These are phyloP conservation scores for Camelus bactrianus DNA, from an alignment of 2,113 vertebrate genomes.

Conservation along the genomic window DNA sequence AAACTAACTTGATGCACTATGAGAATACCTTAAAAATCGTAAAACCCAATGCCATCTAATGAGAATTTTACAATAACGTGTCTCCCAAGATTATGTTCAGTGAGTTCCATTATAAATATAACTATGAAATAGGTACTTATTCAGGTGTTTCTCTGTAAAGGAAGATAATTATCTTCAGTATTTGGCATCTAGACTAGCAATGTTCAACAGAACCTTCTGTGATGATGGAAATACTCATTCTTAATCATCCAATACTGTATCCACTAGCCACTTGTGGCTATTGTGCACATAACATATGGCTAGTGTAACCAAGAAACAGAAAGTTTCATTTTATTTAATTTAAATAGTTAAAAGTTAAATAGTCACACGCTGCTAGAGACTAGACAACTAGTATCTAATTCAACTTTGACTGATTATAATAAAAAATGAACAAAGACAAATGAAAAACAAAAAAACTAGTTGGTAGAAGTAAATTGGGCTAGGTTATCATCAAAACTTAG, in stretches of 20 bases:
- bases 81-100: background rate
- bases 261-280: background rate
- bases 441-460: background rate
- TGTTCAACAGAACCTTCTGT: background rate
- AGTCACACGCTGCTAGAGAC: background rate
- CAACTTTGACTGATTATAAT: background rate
- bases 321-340: background rate
- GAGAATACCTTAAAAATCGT: background rate
- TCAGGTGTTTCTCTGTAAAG: background rate
- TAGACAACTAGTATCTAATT: background rate
- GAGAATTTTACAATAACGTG: background rate
- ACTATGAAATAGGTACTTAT: background rate
- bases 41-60: background rate
- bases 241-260: background rate
- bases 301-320: background rate
- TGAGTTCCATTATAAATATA: background rate
- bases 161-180: background rate
- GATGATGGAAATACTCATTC: background rate
- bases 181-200: background rate
- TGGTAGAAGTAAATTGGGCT: background rate
- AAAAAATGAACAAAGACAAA: background rate
- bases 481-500: background rate
- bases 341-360: background rate
- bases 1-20: background rate
- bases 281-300: background rate